phyloP scores from a whole-genome alignment of 2,888 invertebrate species.

The Acleris holmiana region DNA sequence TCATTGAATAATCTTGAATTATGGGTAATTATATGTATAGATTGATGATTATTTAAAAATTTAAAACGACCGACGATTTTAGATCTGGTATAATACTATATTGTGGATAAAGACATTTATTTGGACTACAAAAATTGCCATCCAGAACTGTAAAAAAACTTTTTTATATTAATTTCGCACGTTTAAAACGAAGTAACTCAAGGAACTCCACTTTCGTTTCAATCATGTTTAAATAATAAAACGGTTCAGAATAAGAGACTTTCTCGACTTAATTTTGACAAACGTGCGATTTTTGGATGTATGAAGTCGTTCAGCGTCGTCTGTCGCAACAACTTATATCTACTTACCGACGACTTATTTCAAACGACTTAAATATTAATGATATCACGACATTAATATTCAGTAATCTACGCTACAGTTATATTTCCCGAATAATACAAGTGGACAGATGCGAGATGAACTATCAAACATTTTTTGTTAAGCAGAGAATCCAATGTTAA shows the following conservation, averaged over 20 bases:
- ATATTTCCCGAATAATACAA: slow-evolving; percentile 58
- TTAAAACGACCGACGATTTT: background rate
- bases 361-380: slow-evolving; percentile 53
- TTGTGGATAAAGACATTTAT: background rate
- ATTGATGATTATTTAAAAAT: slow-evolving; percentile 9
- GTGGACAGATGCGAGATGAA: slow-evolving; percentile 78
- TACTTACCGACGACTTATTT: slow-evolving; percentile 54
- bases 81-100: background rate
- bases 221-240: no score
- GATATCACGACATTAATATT: slow-evolving; percentile 69
- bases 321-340: slow-evolving; percentile 47
- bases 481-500: slow-evolving; percentile 72
- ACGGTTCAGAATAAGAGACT: no score
- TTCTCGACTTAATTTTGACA: no score
- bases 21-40: slow-evolving; percentile 17
- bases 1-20: slow-evolving; percentile 17
- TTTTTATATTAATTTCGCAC: no score
- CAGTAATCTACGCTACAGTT: slow-evolving; percentile 53
- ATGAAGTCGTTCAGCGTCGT: background rate
- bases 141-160: no score
- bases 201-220: no score
- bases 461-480: slow-evolving; percentile 64
- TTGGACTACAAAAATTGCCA: background rate
- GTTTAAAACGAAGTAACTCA: no score
- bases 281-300: no score